phyloP scores from a whole-genome alignment of 2,888 invertebrate species.

The Atherix ibis region DNA sequence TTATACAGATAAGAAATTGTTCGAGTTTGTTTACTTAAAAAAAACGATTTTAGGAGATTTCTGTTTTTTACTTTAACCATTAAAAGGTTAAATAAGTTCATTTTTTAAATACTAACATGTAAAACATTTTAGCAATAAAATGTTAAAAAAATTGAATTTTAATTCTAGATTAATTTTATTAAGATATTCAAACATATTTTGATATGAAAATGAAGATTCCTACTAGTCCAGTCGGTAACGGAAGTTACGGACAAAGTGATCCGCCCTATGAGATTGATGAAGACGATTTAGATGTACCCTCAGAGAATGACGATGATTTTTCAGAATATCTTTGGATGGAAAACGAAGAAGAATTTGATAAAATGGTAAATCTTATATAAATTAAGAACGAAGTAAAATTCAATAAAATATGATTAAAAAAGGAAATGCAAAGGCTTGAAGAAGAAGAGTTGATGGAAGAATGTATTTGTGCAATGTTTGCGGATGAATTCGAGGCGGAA shows the following conservation, averaged over 20 bases:
- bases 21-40: no score
- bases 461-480: slow-evolving; percentile 70
- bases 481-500: slow-evolving; percentile 48
- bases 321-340: slow-evolving; percentile 93
- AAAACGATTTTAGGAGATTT: no score
- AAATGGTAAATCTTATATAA: slow-evolving; percentile 45
- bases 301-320: slow-evolving; percentile 46
- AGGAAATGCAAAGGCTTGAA: slow-evolving; percentile 74
- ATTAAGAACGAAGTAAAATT: no score
- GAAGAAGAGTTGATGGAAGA: slow-evolving; percentile 80
- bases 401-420: background rate
- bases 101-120: no score
- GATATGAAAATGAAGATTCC: slow-evolving; percentile 30
- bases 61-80: no score
- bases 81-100: no score
- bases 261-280: slow-evolving; percentile 23
- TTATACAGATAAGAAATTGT: no score
- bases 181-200: no score
- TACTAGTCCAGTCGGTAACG: slow-evolving; percentile 17
- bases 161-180: no score
- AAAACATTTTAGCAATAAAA: no score
- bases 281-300: slow-evolving; percentile 26
- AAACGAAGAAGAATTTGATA: slow-evolving; percentile 82
- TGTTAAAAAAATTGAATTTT: no score
- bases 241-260: slow-evolving; percentile 23